phyloP scores from a whole-genome alignment of 1,140 invertebrate species.

The Callitettix versicolor region DNA sequence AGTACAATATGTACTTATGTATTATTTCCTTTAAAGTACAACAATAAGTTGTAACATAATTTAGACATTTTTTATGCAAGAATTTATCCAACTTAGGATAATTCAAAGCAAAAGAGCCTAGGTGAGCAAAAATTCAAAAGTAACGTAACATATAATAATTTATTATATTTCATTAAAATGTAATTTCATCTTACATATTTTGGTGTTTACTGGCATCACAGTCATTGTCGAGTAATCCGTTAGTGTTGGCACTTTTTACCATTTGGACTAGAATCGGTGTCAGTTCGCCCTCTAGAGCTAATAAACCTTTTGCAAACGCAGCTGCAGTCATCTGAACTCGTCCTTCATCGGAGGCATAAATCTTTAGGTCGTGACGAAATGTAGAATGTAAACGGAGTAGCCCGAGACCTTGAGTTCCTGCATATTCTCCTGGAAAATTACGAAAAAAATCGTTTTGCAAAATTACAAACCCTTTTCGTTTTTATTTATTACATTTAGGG shows the following conservation, averaged over 20 bases:
- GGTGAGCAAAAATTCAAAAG: no score
- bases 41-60: no score
- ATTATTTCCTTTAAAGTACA: no score
- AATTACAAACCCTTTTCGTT: no score
- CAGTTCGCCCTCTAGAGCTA: slow-evolving; percentile 94
- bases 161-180: no score
- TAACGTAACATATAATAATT: no score
- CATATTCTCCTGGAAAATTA: slow-evolving; percentile 64
- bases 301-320: slow-evolving; percentile 94
- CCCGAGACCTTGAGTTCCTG: slow-evolving; percentile 82
- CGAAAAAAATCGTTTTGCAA: no score
- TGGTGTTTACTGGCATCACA: slow-evolving; percentile 93
- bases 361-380: slow-evolving; percentile 97
- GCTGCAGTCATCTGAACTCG: slow-evolving; percentile 99
- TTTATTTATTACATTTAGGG: no score
- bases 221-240: slow-evolving; percentile 95
- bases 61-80: no score
- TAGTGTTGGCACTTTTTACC: slow-evolving; percentile 99
- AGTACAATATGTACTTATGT: no score
- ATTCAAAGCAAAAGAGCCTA: no score
- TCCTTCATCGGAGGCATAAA: slow-evolving; percentile 98
- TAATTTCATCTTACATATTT: slow-evolving; percentile 77
- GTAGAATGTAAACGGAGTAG: slow-evolving; percentile 91
- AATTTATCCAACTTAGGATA: no score
- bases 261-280: slow-evolving; percentile 99